phyloP scores from a whole-genome alignment of 2,888 invertebrate species.

The Volucella bombylans region DNA sequence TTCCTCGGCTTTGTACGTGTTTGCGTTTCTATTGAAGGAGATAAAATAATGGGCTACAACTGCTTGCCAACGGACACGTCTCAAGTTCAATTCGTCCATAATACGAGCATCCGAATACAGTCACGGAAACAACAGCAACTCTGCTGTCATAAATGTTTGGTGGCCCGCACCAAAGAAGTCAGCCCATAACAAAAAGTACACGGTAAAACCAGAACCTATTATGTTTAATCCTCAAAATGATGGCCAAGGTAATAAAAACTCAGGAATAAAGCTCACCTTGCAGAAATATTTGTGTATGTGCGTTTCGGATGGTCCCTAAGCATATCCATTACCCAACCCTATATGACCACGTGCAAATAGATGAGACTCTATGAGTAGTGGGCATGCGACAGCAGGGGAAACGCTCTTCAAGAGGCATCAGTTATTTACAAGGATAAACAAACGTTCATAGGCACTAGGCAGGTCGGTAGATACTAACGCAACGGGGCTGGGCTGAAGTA shows the following conservation, averaged over 20 bases:
- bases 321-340: slow-evolving; percentile 38
- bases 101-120: slow-evolving; percentile 36
- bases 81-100: slow-evolving; percentile 66
- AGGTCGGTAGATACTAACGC: slow-evolving; percentile 33
- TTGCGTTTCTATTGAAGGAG: slow-evolving; percentile 29
- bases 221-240: slow-evolving; percentile 71
- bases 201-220: slow-evolving; percentile 66
- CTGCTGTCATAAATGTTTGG: slow-evolving; percentile 63
- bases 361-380: slow-evolving; percentile 26
- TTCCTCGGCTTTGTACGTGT: slow-evolving; percentile 57
- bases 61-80: slow-evolving; percentile 69
- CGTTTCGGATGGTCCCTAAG: slow-evolving; percentile 20
- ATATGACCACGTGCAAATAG: slow-evolving; percentile 58
- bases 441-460: slow-evolving; percentile 43
- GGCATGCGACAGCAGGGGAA: not conserved
- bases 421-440: slow-evolving; percentile 64
- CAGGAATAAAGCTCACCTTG: slow-evolving; percentile 71
- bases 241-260: slow-evolving; percentile 70
- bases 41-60: slow-evolving; percentile 64
- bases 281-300: slow-evolving; percentile 43
- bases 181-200: slow-evolving; percentile 50
- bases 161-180: slow-evolving; percentile 31
- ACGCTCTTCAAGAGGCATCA: slow-evolving; percentile 57
- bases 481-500: slow-evolving; percentile 4
- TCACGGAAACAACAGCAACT: slow-evolving; percentile 25